Evolutionary conservation across 2,113 vertebrate genomes (phyloP).

Genomic region (Odontesthes bonariensis): DNA sequence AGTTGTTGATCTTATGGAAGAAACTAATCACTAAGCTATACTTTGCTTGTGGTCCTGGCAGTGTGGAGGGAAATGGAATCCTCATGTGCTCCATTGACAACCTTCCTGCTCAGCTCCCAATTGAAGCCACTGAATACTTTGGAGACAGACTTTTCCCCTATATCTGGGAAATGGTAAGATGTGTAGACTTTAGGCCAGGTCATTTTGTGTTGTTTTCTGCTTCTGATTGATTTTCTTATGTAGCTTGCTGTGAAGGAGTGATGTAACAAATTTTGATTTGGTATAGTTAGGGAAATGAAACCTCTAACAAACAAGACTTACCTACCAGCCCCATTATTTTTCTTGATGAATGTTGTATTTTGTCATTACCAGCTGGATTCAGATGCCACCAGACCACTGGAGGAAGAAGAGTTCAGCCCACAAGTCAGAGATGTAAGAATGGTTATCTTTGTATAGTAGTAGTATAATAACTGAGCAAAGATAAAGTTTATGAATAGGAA

Average conservation of each 20-base stretch:
- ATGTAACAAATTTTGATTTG: conserved; percentile 1
- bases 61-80: conserved; percentile 95
- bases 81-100: conserved; percentile 99
- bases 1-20: too few relatives aligned
- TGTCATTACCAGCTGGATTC: conserved; percentile 87
- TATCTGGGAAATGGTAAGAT: conserved; percentile 97
- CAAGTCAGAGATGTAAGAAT: conserved; percentile 94
- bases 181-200: neutral
- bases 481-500: too few relatives aligned
- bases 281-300: neutral
- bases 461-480: too few relatives aligned
- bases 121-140: conserved; percentile 97
- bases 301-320: neutral
- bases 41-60: conserved; percentile 67
- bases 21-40: neutral
- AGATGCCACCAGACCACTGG: conserved; percentile 89
- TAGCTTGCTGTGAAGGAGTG: conserved; percentile 28
- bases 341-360: too few relatives aligned
- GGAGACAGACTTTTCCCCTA: conserved; percentile 96
- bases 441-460: neutral
- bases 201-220: neutral
- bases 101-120: conserved; percentile 95
- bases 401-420: conserved; percentile 90
- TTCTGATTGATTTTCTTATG: neutral
- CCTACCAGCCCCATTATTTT: too few relatives aligned